These are phyloP conservation scores for Syrphus vitripennis DNA, from an alignment of 2,888 invertebrate genomes.

Conservation along the genomic window DNA sequence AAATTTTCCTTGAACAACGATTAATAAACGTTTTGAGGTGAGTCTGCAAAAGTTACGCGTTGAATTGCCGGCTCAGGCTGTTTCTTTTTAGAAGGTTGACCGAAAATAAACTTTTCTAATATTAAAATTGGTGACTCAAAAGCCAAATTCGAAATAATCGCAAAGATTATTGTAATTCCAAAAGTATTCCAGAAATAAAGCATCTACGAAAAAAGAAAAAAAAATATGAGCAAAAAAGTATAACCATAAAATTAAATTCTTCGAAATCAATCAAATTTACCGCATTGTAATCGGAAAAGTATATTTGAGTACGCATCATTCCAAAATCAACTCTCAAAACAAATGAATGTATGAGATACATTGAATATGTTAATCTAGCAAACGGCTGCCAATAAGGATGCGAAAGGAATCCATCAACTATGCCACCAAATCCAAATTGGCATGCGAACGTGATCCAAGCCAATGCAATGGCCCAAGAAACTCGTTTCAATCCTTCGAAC, in stretches of 20 bases:
- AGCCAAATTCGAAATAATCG: constrained; percentile 76
- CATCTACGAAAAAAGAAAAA: constrained; percentile 29
- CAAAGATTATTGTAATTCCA: constrained; percentile 60
- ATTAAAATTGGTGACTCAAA: constrained; percentile 79
- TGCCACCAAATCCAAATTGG: constrained; percentile 68
- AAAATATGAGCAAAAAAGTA: no score
- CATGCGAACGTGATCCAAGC: constrained; percentile 71
- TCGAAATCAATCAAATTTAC: constrained; percentile 11
- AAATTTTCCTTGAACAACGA: no score
- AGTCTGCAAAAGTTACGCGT: background rate
- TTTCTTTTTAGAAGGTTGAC: background rate
- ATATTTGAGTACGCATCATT: constrained; percentile 9
- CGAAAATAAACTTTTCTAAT: constrained; percentile 75
- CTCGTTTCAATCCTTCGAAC: constrained; percentile 61
- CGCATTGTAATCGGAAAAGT: constrained; percentile 51
- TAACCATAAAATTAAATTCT: no score
- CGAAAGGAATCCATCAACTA: constrained; percentile 61
- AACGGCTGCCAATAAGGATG: constrained; percentile 68
- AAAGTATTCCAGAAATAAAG: constrained; percentile 61
- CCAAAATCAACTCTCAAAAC: constrained; percentile 29
- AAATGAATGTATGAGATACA: constrained; percentile 66
- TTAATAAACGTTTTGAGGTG: background rate
- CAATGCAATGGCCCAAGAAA: constrained; percentile 67
- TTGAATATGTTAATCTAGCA: constrained; percentile 60
- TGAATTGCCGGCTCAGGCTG: background rate